Evolutionary conservation across 2,888 invertebrate species (phyloP).

Genomic region (Caenorhabditis sp.): DNA sequence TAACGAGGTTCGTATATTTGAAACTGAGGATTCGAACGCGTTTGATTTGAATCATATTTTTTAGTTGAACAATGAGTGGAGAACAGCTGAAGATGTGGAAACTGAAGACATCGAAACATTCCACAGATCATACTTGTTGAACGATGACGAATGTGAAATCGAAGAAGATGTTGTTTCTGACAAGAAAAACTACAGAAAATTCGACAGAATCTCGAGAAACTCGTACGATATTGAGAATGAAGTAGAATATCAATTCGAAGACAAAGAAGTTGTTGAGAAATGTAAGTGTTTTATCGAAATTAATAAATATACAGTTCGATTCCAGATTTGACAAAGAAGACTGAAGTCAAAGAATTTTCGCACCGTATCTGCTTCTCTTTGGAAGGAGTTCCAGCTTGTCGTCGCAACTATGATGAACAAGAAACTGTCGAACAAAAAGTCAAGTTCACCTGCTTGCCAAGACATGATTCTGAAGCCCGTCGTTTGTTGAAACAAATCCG

Average conservation of each 20-base stretch:
- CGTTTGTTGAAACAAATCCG: slow-evolving; percentile 34
- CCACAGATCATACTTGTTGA: slow-evolving; percentile 61
- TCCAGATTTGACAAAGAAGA: slow-evolving; percentile 57
- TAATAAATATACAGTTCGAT: not conserved
- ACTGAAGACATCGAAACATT: slow-evolving; percentile 60
- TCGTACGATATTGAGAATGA: slow-evolving; percentile 12
- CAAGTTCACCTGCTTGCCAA: slow-evolving; percentile 55
- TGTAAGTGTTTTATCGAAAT: not conserved
- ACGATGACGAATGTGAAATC: slow-evolving; percentile 42
- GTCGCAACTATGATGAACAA: slow-evolving; percentile 15
- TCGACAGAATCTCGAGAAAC: slow-evolving; percentile 19
- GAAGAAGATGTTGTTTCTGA: slow-evolving; percentile 32
- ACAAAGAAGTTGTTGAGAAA: slow-evolving; percentile 2
- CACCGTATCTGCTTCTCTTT: slow-evolving; percentile 65
- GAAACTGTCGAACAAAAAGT: slow-evolving; percentile 31
- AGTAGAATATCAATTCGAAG: slow-evolving; percentile 24
- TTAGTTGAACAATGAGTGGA: slow-evolving; percentile 56
- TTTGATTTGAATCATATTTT: slow-evolving; percentile 11
- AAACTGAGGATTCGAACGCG: not conserved
- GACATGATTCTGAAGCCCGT: slow-evolving; percentile 47
- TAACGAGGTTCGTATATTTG: slow-evolving; percentile 30
- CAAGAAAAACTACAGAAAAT: slow-evolving; percentile 47
- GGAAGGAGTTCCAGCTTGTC: slow-evolving; percentile 58
- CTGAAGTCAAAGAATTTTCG: slow-evolving; percentile 55
- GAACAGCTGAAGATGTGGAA: slow-evolving; percentile 51